Conservation (phyloP, 2,113 vertebrate species). For the Melanocharis versteri region DNA sequence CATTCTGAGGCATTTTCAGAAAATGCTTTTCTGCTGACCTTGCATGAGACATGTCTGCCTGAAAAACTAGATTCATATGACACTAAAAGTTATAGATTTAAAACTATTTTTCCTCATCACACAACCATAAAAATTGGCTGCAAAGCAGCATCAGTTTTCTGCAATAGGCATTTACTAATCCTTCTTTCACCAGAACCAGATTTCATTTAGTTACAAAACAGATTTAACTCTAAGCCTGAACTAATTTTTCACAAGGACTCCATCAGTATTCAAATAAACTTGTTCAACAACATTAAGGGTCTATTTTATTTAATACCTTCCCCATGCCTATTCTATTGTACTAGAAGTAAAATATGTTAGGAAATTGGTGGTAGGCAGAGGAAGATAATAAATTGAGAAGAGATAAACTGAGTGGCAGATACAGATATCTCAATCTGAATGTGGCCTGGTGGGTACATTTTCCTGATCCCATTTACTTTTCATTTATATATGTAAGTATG, state of each 20-base stretch:
- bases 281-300: not conserved
- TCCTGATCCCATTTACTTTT: not conserved
- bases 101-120: not conserved
- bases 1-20: not conserved
- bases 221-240: not conserved
- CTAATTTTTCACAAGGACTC: not conserved
- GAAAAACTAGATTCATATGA: not conserved
- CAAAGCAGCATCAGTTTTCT: not conserved
- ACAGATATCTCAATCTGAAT: not conserved
- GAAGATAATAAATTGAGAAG: not conserved
- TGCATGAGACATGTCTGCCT: not conserved
- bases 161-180: not conserved
- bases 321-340: not conserved
- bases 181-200: not conserved
- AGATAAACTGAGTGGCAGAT: not conserved
- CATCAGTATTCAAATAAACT: not conserved
- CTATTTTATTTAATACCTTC: not conserved
- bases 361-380: not conserved
- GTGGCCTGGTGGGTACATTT: not conserved
- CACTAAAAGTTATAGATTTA: not conserved
- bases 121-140: not conserved
- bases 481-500: not conserved
- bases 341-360: not conserved
- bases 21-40: not conserved
- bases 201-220: not conserved